Evolutionary conservation across 2,888 invertebrate genomes (phyloP).

Genomic region (Phanerotoma sp.): DNA sequence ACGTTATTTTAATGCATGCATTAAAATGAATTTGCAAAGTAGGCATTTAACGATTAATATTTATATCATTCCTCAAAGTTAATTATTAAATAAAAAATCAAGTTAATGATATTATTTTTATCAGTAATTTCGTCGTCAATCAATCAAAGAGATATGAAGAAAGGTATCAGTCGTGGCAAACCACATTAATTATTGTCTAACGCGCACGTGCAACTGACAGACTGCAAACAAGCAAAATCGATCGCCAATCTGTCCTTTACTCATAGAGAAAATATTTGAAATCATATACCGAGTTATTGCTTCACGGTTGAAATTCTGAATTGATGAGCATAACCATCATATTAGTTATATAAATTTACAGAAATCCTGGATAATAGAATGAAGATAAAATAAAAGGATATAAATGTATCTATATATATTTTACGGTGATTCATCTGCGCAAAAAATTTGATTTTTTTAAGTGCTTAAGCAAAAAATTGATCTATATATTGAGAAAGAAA

Average conservation of each 20-base stretch:
- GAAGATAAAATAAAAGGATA: background rate
- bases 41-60: slow-evolving; percentile 1
- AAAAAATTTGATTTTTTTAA: too few relatives aligned
- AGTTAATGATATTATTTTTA: background rate
- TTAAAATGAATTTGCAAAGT: too few relatives aligned
- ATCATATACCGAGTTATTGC: too few relatives aligned
- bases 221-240: slow-evolving; percentile 27
- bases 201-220: slow-evolving; percentile 32
- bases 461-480: too few relatives aligned
- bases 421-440: too few relatives aligned
- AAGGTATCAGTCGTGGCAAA: background rate
- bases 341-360: too few relatives aligned
- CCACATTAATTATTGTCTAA: slow-evolving; percentile 36
- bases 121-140: background rate
- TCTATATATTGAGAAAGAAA: too few relatives aligned
- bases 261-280: background rate
- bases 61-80: too few relatives aligned
- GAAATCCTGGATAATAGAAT: background rate
- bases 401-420: background rate
- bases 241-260: background rate
- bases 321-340: too few relatives aligned
- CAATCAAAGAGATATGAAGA: background rate
- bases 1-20: too few relatives aligned
- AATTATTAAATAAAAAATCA: too few relatives aligned
- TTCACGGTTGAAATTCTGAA: too few relatives aligned